A percentile compares a stretch with the other conserved stretches of the same genome.
These are phyloP conservation scores for Poecilus cupreus DNA, from an alignment of 2,888 invertebrate species.

Conservation along the genomic window DNA sequence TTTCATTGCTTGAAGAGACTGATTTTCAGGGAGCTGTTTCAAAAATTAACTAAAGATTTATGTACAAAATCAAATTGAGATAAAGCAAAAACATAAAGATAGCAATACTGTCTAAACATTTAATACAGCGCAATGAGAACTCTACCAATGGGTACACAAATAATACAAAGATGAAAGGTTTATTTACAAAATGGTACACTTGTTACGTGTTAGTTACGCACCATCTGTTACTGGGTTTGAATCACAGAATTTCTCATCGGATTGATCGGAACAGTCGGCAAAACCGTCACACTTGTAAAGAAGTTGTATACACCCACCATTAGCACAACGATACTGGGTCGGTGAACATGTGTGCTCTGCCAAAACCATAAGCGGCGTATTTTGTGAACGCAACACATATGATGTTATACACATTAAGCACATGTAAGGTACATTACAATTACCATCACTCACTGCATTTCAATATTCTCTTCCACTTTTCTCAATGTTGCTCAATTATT, in stretches of 20 bases:
- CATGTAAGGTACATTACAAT: conserved; percentile 45
- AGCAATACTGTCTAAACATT: conserved; percentile 35
- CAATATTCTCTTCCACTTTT: conserved; percentile 4
- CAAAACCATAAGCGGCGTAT: conserved; percentile 62
- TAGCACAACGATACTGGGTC: conserved; percentile 78
- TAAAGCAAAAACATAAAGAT: conserved; percentile 27
- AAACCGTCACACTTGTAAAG: conserved; percentile 74
- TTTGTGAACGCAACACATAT: conserved; percentile 58
- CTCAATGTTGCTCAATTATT: neutral
- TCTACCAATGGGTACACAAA: conserved; percentile 25
- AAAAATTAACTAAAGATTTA: neutral
- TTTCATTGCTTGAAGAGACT: conserved; percentile 14
- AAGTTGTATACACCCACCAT: conserved; percentile 77
- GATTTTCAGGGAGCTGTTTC: neutral
- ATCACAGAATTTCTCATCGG: conserved; percentile 74
- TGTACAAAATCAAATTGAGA: conserved; percentile 50
- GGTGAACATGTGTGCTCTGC: conserved; percentile 73
- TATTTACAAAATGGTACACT: conserved; percentile 41
- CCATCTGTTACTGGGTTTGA: conserved; percentile 46
- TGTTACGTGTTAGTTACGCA: conserved; percentile 51
- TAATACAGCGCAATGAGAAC: conserved; percentile 41
- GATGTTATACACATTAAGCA: conserved; percentile 55
- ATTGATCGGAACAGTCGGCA: conserved; percentile 74
- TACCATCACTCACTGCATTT: neutral
- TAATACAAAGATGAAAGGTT: conserved; percentile 7